Conservation (phyloP, 2,888 invertebrate genomes). For the Acrobasis suavella region DNA sequence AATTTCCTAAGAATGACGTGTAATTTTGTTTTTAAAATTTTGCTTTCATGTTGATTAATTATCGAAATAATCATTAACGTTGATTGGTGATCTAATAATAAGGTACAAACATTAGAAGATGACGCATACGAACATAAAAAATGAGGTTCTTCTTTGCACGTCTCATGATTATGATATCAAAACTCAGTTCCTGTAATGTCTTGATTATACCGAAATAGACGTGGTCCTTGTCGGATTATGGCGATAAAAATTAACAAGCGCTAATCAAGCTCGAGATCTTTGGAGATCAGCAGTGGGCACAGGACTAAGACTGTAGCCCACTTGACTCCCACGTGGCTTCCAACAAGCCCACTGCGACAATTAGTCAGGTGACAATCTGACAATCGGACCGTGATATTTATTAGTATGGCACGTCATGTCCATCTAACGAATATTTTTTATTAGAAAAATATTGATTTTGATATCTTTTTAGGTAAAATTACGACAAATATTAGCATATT, state of each 20-base stretch:
- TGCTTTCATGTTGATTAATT: too few relatives aligned
- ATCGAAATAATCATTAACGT: too few relatives aligned
- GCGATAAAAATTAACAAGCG: slow-evolving; percentile 11
- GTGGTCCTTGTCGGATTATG: slow-evolving; percentile 11
- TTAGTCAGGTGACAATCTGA: slow-evolving; percentile 45
- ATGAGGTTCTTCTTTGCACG: background rate
- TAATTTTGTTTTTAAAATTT: too few relatives aligned
- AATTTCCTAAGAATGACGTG: too few relatives aligned
- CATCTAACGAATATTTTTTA: background rate
- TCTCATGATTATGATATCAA: background rate
- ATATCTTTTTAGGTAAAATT: background rate
- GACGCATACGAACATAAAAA: background rate
- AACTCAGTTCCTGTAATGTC: background rate
- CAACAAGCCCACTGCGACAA: slow-evolving; percentile 48
- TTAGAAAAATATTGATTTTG: background rate
- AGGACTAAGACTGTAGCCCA: slow-evolving; percentile 31
- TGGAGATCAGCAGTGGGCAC: slow-evolving; percentile 4
- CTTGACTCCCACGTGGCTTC: slow-evolving; percentile 38
- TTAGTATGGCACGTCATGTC: slow-evolving; percentile 1
- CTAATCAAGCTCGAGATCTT: slow-evolving; percentile 23
- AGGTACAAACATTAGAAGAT: background rate
- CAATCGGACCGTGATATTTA: slow-evolving; percentile 38
- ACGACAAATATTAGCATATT: background rate
- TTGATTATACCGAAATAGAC: background rate
- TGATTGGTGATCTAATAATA: too few relatives aligned